Evolutionary conservation across 2,797 vertebrate genomes (phyloP).

Genomic region (Geotrypetes seraphini): DNA sequence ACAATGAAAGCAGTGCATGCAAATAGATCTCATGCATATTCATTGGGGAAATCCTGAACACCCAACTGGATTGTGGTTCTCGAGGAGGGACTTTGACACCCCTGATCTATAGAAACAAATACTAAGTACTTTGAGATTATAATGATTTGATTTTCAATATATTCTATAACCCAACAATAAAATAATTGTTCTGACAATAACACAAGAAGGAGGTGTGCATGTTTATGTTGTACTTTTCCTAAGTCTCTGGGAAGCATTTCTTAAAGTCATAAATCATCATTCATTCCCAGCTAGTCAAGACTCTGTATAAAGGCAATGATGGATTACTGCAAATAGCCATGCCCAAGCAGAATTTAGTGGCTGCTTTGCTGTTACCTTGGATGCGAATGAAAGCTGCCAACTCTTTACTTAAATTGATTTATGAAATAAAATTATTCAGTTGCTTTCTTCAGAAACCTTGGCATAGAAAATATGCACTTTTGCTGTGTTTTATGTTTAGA

Average conservation of each 20-base stretch:
- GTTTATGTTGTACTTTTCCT: accelerated
- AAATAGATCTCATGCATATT: too few species aligned
- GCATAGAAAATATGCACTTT: accelerated
- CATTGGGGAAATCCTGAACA: too few species aligned
- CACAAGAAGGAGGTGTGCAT: accelerated
- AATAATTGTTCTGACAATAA: too few species aligned
- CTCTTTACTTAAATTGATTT: not conserved
- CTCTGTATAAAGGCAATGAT: accelerated
- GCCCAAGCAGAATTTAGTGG: not conserved
- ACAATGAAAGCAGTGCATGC: too few species aligned
- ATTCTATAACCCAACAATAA: too few species aligned
- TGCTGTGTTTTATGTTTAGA: accelerated
- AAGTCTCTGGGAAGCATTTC: accelerated
- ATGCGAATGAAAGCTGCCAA: not conserved
- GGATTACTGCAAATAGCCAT: accelerated
- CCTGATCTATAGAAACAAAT: too few species aligned
- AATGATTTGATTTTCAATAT: too few species aligned
- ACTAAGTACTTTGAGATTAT: too few species aligned
- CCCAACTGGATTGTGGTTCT: too few species aligned
- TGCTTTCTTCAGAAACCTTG: not conserved
- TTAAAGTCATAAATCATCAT: accelerated
- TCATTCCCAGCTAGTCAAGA: accelerated
- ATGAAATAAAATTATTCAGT: not conserved
- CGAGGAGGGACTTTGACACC: too few species aligned
- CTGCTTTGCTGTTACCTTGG: not conserved